Conservation (phyloP, 1,140 invertebrate genomes). For the Bombus fervidus region DNA sequence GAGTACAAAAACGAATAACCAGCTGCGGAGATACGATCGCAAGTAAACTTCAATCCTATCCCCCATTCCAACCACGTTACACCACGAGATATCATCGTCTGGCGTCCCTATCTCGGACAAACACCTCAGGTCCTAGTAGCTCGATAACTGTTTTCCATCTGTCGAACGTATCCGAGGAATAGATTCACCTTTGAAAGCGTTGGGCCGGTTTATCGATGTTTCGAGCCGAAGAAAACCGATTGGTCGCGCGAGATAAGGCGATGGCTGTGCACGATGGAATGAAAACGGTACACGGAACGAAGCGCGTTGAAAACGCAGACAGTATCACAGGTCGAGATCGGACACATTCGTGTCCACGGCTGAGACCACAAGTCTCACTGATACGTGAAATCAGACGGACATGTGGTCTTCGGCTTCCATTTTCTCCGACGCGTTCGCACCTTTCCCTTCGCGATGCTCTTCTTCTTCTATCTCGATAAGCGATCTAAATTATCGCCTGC, state of each 20-base stretch:
- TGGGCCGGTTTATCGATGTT: slow-evolving; percentile 58
- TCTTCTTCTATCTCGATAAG: neutral
- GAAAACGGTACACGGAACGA: slow-evolving; percentile 45
- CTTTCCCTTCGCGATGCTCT: neutral
- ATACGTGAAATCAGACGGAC: slow-evolving; percentile 63
- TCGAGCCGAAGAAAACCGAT: slow-evolving; percentile 60
- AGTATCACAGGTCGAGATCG: slow-evolving; percentile 63
- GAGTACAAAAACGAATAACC: neutral
- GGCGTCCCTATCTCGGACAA: neutral
- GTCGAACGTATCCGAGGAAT: slow-evolving; percentile 2
- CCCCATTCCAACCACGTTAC: neutral
- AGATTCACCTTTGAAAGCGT: slow-evolving; percentile 24
- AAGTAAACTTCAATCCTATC: neutral
- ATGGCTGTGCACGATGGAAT: slow-evolving; percentile 10
- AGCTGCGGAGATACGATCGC: neutral
- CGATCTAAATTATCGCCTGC: slow-evolving; percentile 33
- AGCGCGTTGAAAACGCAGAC: slow-evolving; percentile 43
- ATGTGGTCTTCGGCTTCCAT: slow-evolving; percentile 37
- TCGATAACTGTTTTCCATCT: slow-evolving; percentile 32
- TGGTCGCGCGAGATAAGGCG: slow-evolving; percentile 60
- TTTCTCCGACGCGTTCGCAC: slow-evolving; percentile 40
- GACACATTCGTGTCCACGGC: slow-evolving; percentile 41
- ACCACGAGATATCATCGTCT: slow-evolving; percentile 18
- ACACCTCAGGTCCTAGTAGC: neutral
- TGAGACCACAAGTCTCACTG: slow-evolving; percentile 29